phyloP scores from a whole-genome alignment of 2,888 invertebrate genomes.

The Odontomyia ornata region DNA sequence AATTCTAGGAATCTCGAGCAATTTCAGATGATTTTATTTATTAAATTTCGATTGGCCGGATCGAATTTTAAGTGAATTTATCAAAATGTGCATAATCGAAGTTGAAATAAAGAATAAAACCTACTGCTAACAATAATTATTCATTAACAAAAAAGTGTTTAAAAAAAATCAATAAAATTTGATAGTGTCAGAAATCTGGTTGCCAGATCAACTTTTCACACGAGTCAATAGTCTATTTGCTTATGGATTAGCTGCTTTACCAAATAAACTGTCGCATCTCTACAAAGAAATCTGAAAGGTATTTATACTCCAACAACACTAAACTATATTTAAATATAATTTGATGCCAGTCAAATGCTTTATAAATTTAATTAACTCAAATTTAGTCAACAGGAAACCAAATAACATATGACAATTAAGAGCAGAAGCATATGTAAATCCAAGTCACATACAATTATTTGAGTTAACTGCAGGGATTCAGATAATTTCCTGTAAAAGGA shows the following conservation, averaged over 20 bases:
- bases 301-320: too few relatives aligned
- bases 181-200: not conserved
- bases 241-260: slow-evolving; percentile 24
- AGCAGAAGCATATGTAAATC: not conserved
- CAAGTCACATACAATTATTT: not conserved
- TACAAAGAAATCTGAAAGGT: slow-evolving; percentile 19
- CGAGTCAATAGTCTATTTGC: not conserved
- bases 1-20: too few relatives aligned
- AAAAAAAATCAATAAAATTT: not conserved
- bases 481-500: not conserved
- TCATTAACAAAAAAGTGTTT: not conserved
- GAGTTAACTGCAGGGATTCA: not conserved
- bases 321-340: not conserved
- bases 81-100: too few relatives aligned
- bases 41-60: too few relatives aligned
- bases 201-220: not conserved
- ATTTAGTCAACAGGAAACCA: not conserved
- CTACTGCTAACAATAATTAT: too few relatives aligned
- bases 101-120: too few relatives aligned
- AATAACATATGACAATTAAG: not conserved
- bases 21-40: too few relatives aligned
- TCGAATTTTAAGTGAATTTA: too few relatives aligned
- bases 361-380: not conserved
- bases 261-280: not conserved
- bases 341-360: slow-evolving; percentile 15